A percentile compares a stretch with the other conserved stretches of the same genome.
Conservation (phyloP, 2,113 vertebrate species). For the Panthera tigris region DNA sequence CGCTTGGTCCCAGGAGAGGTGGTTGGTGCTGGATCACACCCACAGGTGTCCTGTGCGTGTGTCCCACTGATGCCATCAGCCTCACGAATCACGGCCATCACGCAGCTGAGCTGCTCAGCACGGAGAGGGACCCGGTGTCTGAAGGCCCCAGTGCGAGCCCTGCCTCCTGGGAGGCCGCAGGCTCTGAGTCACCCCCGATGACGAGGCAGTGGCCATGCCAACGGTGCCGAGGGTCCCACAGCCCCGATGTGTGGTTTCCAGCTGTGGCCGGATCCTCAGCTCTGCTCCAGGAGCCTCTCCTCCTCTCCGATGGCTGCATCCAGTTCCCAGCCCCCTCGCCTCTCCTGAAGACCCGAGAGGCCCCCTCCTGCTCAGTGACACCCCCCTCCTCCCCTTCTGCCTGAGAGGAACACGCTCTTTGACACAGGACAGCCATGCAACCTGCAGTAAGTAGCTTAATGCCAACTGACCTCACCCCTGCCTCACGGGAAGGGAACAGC, state of each 20-base stretch:
- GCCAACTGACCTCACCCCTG: neutral
- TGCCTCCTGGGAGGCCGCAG: neutral
- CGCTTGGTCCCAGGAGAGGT: neutral
- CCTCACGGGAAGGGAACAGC: neutral
- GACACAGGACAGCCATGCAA: too few relatives aligned
- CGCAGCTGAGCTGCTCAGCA: neutral
- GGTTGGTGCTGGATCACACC: neutral
- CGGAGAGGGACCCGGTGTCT: accelerated
- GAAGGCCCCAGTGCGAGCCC: accelerated
- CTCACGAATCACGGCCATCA: accelerated
- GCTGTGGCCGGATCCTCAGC: neutral
- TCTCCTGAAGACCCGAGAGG: neutral
- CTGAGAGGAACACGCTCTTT: neutral
- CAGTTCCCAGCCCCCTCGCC: neutral
- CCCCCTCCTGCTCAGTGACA: accelerated
- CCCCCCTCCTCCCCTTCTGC: neutral
- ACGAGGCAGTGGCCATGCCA: accelerated
- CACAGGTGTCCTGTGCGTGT: accelerated
- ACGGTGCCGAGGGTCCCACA: accelerated
- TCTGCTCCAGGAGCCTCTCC: neutral
- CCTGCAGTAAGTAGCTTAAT: too few relatives aligned
- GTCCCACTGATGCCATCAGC: accelerated
- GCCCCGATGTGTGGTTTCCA: accelerated
- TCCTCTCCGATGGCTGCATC: accelerated
- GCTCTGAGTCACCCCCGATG: neutral